Percentiles rank a stretch among this genome's conserved stretches.
phyloP scores from a whole-genome alignment of 2,888 invertebrate species.

The Leptopilina syphax region DNA sequence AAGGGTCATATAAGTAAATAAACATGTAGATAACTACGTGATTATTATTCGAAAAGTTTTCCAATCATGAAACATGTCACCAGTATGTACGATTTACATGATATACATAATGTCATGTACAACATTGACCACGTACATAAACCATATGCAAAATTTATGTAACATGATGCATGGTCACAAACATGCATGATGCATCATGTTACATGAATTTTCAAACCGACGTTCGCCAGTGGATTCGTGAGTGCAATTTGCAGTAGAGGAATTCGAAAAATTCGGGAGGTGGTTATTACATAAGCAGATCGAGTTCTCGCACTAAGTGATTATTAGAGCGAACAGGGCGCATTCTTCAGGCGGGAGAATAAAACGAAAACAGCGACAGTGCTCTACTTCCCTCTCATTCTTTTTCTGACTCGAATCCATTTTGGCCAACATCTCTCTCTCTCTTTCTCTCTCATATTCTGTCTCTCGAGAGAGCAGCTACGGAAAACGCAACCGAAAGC shows the following conservation, averaged over 20 bases:
- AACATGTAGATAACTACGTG: too few species aligned
- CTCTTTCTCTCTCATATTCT: slow-evolving; percentile 19
- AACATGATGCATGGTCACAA: too few species aligned
- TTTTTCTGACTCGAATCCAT: slow-evolving; percentile 42
- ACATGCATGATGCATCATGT: too few species aligned
- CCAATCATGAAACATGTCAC: too few species aligned
- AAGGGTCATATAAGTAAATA: too few species aligned
- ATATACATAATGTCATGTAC: too few species aligned
- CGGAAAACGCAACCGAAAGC: slow-evolving; percentile 50
- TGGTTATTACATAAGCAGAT: slow-evolving; percentile 71
- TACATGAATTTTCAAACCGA: neutral
- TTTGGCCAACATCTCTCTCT: slow-evolving; percentile 39
- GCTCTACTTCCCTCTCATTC: slow-evolving; percentile 35
- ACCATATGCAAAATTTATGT: too few species aligned
- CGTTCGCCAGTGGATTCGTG: neutral
- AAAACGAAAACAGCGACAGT: slow-evolving; percentile 55
- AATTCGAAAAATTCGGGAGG: slow-evolving; percentile 68
- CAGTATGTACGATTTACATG: too few species aligned
- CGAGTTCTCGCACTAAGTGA: slow-evolving; percentile 66
- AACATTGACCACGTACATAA: too few species aligned
- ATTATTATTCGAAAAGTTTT: too few species aligned
- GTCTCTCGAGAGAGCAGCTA: slow-evolving; percentile 42
- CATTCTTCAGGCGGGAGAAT: slow-evolving; percentile 58
- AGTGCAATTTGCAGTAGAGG: slow-evolving; percentile 60
- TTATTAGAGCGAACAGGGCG: slow-evolving; percentile 67